Evolutionary conservation across 2,113 vertebrate genomes (phyloP).

Genomic region (Gymnocephalus cernua): DNA sequence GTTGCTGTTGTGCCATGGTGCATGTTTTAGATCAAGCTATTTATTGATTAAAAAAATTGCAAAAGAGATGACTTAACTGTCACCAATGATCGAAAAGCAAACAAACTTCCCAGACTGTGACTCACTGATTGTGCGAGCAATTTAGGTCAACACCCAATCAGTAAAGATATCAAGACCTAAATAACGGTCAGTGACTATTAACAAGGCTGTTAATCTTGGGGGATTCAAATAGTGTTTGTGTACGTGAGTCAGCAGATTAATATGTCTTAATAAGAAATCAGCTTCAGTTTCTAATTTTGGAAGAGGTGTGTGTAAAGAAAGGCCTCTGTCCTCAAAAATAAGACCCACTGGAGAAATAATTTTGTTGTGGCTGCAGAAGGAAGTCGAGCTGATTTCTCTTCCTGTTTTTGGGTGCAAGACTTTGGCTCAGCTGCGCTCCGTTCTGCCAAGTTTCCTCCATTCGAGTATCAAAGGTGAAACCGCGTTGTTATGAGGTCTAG

Average conservation of each 20-base stretch:
- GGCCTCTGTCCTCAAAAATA: conserved; percentile 14
- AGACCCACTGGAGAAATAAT: background rate
- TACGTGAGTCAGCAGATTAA: background rate
- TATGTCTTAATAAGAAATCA: background rate
- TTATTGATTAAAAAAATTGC: background rate
- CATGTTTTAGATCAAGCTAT: background rate
- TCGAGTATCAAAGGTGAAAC: conserved; percentile 69
- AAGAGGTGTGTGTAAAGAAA: background rate
- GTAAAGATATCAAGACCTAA: conserved; percentile 63
- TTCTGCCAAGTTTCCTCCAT: conserved; percentile 65
- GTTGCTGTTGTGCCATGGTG: accelerated
- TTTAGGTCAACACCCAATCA: conserved; percentile 49
- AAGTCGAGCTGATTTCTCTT: conserved; percentile 76
- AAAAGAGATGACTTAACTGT: background rate
- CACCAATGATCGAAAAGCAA: background rate
- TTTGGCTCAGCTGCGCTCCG: conserved; percentile 41
- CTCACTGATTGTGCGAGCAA: conserved; percentile 25
- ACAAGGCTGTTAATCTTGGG: background rate
- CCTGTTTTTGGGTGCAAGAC: conserved; percentile 73
- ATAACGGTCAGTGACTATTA: conserved; percentile 26
- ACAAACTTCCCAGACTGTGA: conserved; percentile 38
- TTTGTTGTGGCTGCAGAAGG: conserved; percentile 47
- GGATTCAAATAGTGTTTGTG: conserved; percentile 18
- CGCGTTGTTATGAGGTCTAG: conserved; percentile 8
- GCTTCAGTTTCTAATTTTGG: background rate